A percentile compares a stretch with the other conserved stretches of the same genome.
phyloP scores from a whole-genome alignment of 1,140 invertebrate species.

The Branchinecta lindahli region DNA sequence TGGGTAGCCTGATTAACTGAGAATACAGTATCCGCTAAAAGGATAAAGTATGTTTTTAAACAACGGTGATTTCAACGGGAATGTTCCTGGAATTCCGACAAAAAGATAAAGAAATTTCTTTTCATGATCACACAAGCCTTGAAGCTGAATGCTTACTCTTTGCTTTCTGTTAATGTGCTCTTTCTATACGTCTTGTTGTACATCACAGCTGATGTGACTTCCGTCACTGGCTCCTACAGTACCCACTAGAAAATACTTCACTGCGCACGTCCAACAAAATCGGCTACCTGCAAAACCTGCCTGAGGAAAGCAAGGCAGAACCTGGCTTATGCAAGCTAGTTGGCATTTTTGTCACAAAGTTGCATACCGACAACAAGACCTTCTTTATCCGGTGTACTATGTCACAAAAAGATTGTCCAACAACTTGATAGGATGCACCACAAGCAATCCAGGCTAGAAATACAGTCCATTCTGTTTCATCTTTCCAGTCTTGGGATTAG shows the following conservation, averaged over 20 bases:
- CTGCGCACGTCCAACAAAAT: background rate
- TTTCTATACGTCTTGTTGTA: conserved; percentile 3
- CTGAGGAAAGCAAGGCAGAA: no score
- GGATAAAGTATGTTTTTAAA: conserved; percentile 3
- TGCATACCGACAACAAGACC: conserved; percentile 3
- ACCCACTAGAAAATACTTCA: conserved; percentile 1
- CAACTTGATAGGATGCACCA: conserved; percentile 8
- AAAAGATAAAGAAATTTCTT: conserved; percentile 19
- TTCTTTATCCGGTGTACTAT: background rate
- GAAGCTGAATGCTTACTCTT: conserved; percentile 13
- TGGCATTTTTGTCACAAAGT: background rate
- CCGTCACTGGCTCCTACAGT: conserved; percentile 1
- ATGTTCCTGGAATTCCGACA: conserved; percentile 19
- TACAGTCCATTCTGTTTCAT: conserved; percentile 8
- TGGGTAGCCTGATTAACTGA: conserved; percentile 18
- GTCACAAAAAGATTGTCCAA: background rate
- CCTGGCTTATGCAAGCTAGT: conserved; percentile 8
- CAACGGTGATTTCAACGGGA: conserved; percentile 13
- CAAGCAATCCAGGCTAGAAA: conserved; percentile 5
- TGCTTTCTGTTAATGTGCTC: conserved; percentile 16
- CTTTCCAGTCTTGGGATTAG: conserved; percentile 2
- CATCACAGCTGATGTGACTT: background rate
- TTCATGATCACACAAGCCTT: conserved; percentile 18
- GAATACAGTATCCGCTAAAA: conserved; percentile 1
- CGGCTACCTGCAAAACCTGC: background rate